Evolutionary conservation across 2,797 vertebrate species (phyloP).

Genomic region (Chiroxiphia lanceolata): DNA sequence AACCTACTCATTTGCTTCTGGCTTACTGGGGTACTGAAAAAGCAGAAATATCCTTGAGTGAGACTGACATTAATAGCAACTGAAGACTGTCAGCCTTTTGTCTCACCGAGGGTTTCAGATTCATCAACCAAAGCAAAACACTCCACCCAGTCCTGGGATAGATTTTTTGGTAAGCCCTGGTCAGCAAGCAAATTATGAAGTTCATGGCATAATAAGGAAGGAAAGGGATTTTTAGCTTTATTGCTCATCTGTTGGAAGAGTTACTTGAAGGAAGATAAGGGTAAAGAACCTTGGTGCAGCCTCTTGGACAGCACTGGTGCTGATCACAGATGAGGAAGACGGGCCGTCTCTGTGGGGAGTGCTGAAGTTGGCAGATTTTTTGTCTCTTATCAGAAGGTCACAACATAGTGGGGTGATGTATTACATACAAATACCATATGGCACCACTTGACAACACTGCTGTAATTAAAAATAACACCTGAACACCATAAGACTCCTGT

Average conservation of each 20-base stretch:
- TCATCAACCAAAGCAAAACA: not conserved
- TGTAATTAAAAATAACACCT: conserved; percentile 58
- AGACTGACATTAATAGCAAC: not conserved
- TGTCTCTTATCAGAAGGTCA: conserved; percentile 55
- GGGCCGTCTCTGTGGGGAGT: conserved; percentile 1
- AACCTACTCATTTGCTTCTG: not conserved
- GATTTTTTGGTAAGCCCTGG: not conserved
- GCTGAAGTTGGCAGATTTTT: conserved; percentile 33
- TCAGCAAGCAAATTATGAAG: not conserved
- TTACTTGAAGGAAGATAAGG: not conserved
- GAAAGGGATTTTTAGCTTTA: not conserved
- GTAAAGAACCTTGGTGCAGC: not conserved
- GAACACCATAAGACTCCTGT: not conserved
- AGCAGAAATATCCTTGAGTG: not conserved
- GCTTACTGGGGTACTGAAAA: not conserved
- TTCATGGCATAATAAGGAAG: not conserved
- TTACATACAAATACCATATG: conserved; percentile 65
- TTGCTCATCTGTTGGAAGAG: not conserved
- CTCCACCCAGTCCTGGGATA: rapidly evolving
- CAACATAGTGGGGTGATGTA: not conserved
- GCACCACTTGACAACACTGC: conserved; percentile 7
- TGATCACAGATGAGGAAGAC: conserved; percentile 36
- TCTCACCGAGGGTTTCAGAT: not conserved
- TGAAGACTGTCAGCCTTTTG: not conserved
- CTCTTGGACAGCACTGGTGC: not conserved